Evolutionary conservation across 2,797 vertebrate genomes (phyloP).

Genomic region (Alfaro cultratus): DNA sequence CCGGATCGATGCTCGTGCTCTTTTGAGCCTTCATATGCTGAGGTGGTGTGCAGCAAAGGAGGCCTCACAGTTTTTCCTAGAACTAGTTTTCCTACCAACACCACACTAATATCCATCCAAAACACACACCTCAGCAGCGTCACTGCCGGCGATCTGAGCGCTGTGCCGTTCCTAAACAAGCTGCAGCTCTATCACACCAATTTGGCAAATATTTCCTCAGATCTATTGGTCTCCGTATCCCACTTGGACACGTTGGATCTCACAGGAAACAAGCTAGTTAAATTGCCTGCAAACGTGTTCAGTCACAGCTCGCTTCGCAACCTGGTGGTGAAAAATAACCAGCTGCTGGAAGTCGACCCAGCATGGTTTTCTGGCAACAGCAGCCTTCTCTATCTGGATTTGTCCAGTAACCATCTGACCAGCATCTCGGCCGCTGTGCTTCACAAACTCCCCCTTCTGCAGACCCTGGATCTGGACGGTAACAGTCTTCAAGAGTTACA

Average conservation of each 20-base stretch:
- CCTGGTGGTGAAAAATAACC: slow-evolving; percentile 72
- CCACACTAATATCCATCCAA: slow-evolving; percentile 60
- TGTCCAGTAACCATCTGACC: slow-evolving; percentile 65
- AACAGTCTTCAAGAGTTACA: slow-evolving; percentile 66
- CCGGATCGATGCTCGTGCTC: slow-evolving; percentile 64
- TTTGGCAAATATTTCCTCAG: slow-evolving; percentile 58
- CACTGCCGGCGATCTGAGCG: slow-evolving; percentile 50
- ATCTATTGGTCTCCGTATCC: slow-evolving; percentile 63
- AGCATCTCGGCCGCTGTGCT: slow-evolving; percentile 54
- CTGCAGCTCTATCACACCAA: slow-evolving; percentile 75
- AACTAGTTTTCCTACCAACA: slow-evolving; percentile 55
- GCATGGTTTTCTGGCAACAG: slow-evolving; percentile 68
- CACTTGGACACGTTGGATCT: slow-evolving; percentile 69
- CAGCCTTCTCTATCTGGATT: slow-evolving; percentile 68
- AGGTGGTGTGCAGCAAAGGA: slow-evolving; percentile 62
- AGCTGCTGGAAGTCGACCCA: slow-evolving; percentile 44
- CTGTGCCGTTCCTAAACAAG: slow-evolving; percentile 47
- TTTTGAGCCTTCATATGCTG: slow-evolving; percentile 14
- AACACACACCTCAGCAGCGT: slow-evolving; percentile 61
- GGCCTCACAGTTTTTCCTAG: slow-evolving; percentile 62
- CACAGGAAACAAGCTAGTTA: slow-evolving; percentile 69
- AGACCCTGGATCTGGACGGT: slow-evolving; percentile 66
- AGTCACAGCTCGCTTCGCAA: slow-evolving; percentile 42
- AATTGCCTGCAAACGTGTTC: slow-evolving; percentile 65
- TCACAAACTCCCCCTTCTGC: slow-evolving; percentile 58